Base-by-base conservation (phyloP, 2,888 invertebrate species). In the Drosophila acutilabella region DNA sequence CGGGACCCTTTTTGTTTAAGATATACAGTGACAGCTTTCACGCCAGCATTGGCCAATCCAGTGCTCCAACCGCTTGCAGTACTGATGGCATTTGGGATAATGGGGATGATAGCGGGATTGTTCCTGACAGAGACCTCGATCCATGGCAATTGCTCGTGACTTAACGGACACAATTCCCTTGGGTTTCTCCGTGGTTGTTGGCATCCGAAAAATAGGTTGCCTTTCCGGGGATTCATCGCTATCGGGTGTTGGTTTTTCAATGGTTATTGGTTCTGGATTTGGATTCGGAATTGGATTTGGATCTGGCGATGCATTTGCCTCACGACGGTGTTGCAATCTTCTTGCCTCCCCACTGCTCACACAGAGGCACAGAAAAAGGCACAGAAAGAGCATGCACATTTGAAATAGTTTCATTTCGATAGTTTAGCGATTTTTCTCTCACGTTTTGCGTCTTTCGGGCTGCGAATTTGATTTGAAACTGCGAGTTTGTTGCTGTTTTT, bases 21-120 rank as follows among this genome's bases (percentile, higher is more conserved):
- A 90, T 71, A 91, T 89, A 62, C 91, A 91, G 67, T 90, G 91
- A 64, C 91, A 91, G 40, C 78, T 90, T 26, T 89, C 86, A 52
- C 75, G 83, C 56, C 91, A 88, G 59, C 91, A 91, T 79, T 91
- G 91, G 11, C 91, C 91, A 73, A 92, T 74, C 92, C 91, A 92
- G 50, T 91, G 91, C 11, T 90, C 84, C 16, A 91, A 76, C 33
- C 82, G 79, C 47, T 81, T 79, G 76, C 91, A 92, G 78, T 91
- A 92, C 30, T 82, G 78, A 64, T 91, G 85, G 53, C 91, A 91
- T 26, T 76, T 85, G 14, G 91, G 92, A 64, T 81, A 88, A 60
- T 91, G 91, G 0, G 92, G 91, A 75, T 88, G 90, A 53, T 87
- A 82, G 13, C 85, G 89, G 1, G 92, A 91, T 4, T 77, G 69